Evolutionary conservation across 2,797 vertebrate species (phyloP).

Genomic region (Taenioides sp.): DNA sequence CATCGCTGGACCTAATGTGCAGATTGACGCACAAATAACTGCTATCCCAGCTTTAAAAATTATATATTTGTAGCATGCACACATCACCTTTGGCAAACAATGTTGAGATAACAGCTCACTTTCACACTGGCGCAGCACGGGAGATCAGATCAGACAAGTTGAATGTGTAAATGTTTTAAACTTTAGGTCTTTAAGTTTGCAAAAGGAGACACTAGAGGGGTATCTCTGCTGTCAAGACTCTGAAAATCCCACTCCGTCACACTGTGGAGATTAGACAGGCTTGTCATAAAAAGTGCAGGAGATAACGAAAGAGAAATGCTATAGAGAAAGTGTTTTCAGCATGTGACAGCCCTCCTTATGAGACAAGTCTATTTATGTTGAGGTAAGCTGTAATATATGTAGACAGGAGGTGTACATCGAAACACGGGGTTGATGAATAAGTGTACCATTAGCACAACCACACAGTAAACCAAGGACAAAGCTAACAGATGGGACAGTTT

Average conservation of each 20-base stretch:
- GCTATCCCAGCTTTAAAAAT: background rate
- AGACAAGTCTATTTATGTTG: constrained; percentile 3
- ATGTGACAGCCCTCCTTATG: background rate
- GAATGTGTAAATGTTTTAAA: constrained; percentile 43
- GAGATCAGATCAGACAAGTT: constrained; percentile 44
- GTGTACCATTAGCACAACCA: background rate
- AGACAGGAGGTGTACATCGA: background rate
- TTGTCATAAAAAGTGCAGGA: constrained; percentile 37
- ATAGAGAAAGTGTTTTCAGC: constrained; percentile 28
- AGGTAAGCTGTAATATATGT: constrained; percentile 6
- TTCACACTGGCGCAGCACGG: constrained; percentile 32
- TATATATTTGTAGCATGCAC: background rate
- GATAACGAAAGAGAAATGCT: constrained; percentile 40
- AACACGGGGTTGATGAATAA: constrained; percentile 4
- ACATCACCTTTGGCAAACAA: constrained; percentile 45
- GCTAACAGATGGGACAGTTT: background rate
- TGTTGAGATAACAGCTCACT: constrained; percentile 39
- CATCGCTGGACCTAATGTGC: constrained; percentile 8
- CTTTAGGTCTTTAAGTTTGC: constrained; percentile 26
- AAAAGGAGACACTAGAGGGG: background rate
- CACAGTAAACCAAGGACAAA: constrained; percentile 4
- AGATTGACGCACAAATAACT: background rate
- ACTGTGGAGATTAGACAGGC: constrained; percentile 24
- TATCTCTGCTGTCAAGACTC: constrained; percentile 25
- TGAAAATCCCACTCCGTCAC: constrained; percentile 35